Base-by-base conservation (phyloP, 2,888 invertebrate species). In the Epicampocera succincta region DNA sequence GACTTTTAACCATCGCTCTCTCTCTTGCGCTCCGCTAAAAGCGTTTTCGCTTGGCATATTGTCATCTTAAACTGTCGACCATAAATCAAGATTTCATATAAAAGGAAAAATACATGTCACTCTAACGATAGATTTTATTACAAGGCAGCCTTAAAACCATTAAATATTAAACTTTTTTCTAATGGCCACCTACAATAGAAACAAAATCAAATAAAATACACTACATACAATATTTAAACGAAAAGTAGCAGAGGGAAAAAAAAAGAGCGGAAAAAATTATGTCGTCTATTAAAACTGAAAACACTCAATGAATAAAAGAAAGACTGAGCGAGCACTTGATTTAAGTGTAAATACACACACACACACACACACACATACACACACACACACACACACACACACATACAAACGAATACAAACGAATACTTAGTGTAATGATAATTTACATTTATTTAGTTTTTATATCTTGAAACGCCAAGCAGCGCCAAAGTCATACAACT, bases 11-110 rank as follows among this genome's bases (percentile, higher is more conserved):
- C 25, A 25, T 5, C 25, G 3, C 33, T 33, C 33, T 3, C 5
- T 25, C 5, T 5, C 33, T 33, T 9, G 52, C n/a, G n/a, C n/a
- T n/a, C n/a, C n/a, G 25, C 48, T 21, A 33, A 72, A 48, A 63
- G 21, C 6, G 3, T 33, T 33, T 25, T 5, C 46, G 58, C 69
- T 56, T 60, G 74, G 63, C 17, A 71, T 78, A 77, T 78, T 74
- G 77, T 75, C 78, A 54, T 74, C 74, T 82, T 82, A 82, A 75
- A 82, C 74, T 75, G 78, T 75, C 71, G 66, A 54, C 65, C 78
- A 71, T 82, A 75, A 75, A 82, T 82, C 78, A 82, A 75, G 78
- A 75, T 82, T 82, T 71, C 19, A 11, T 54, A 29, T 42, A 44
- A 68, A 58, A 58, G 9, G 9, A 42, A 25, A 17, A 11, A 33